Conservation (phyloP, 2,888 invertebrate species). For the Orchestes rusci region DNA sequence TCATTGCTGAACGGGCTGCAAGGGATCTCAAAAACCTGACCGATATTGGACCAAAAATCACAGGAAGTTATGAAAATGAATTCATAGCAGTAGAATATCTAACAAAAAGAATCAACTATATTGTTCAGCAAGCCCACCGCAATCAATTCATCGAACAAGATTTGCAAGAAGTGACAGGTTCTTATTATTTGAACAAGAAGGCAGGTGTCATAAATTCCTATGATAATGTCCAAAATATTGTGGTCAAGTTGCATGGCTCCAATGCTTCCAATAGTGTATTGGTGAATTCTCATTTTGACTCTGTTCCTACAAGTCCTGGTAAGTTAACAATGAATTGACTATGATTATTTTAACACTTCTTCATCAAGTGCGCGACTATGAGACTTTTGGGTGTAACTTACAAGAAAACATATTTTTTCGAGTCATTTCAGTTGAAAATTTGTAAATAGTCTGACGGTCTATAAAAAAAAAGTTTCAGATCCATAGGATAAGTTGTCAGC, state of each 20-base stretch:
- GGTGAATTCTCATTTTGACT: slow-evolving; percentile 89
- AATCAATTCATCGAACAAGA: slow-evolving; percentile 58
- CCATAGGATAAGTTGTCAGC: too few species aligned
- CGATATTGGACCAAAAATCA: slow-evolving; percentile 60
- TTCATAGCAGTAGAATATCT: slow-evolving; percentile 58
- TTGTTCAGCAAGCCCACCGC: slow-evolving; percentile 47
- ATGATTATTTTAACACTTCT: too few species aligned
- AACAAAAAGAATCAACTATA: slow-evolving; percentile 48
- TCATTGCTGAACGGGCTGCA: slow-evolving; percentile 63
- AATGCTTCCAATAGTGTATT: slow-evolving; percentile 54
- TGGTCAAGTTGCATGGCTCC: slow-evolving; percentile 60
- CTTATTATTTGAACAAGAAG: slow-evolving; percentile 53
- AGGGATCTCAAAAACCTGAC: slow-evolving; percentile 55
- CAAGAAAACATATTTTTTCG: too few species aligned
- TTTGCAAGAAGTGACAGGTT: slow-evolving; percentile 55
- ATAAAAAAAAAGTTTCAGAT: too few species aligned
- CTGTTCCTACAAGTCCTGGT: slow-evolving; percentile 83
- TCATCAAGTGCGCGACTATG: too few species aligned
- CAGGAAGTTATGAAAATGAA: slow-evolving; percentile 79
- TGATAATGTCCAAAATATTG: slow-evolving; percentile 71
- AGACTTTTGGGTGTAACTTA: too few species aligned
- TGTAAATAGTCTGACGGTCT: too few species aligned
- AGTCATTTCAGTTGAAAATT: too few species aligned
- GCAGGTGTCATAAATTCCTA: slow-evolving; percentile 60
- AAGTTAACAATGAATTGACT: slow-evolving; percentile 53